A percentile compares a stretch with the other conserved stretches of the same genome.
These are phyloP conservation scores for Eublepharis macularius DNA, from an alignment of 2,113 vertebrate species.

Conservation along the genomic window DNA sequence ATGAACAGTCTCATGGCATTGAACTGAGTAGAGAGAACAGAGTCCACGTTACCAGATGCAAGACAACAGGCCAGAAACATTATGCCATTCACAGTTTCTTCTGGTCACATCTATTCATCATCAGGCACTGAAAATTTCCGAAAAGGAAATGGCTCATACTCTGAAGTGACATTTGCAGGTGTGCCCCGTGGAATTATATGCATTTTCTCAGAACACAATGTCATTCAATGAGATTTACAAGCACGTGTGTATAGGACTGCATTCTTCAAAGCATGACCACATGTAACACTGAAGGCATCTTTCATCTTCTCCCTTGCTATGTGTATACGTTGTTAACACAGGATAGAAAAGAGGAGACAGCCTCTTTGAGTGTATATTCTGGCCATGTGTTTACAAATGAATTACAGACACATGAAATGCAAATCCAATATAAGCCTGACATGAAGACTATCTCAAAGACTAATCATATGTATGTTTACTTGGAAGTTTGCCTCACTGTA, in stretches of 20 bases:
- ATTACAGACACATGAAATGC: background rate
- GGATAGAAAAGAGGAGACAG: background rate
- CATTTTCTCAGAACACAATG: background rate
- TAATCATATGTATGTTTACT: too few species aligned
- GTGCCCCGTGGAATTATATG: too few species aligned
- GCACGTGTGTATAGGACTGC: background rate
- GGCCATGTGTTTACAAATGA: background rate
- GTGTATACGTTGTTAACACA: background rate
- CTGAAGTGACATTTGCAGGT: too few species aligned
- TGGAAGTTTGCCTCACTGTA: too few species aligned
- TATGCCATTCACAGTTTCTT: too few species aligned
- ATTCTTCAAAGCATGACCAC: background rate
- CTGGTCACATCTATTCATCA: too few species aligned
- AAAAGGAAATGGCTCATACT: too few species aligned
- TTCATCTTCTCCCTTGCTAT: background rate
- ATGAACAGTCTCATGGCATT: background rate
- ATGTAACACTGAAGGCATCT: background rate
- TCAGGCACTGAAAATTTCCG: background rate
- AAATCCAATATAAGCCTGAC: background rate
- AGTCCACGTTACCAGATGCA: background rate
- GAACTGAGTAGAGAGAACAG: background rate
- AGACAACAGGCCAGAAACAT: too few species aligned
- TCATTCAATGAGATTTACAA: background rate
- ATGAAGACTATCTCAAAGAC: background rate
- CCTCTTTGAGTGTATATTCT: background rate